These are phyloP conservation scores for Drosophila ogumai DNA, from an alignment of 1,140 invertebrate species.

Conservation along the genomic window DNA sequence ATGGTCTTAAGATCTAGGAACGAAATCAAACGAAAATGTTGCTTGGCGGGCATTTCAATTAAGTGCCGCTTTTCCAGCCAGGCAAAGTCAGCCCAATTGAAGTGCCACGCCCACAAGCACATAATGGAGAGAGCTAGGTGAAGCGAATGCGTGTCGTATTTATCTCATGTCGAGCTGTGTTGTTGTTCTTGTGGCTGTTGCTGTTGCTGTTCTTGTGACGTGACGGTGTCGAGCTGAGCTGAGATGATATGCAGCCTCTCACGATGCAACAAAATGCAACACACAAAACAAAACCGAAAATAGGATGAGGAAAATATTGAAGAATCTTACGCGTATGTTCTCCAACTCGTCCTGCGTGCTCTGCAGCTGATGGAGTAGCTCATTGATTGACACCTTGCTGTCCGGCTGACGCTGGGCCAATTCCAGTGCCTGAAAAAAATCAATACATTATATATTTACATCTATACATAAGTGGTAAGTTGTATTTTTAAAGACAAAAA, in stretches of 20 bases:
- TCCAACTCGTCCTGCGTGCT: slow-evolving; percentile 93
- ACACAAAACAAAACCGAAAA: slow-evolving; percentile 84
- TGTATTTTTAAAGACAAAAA: not conserved
- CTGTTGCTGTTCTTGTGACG: slow-evolving; percentile 17
- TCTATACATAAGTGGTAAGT: accelerated
- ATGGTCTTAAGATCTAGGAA: slow-evolving; percentile 64
- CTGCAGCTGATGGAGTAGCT: slow-evolving; percentile 91
- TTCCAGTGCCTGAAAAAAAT: slow-evolving; percentile 86
- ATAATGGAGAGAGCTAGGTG: slow-evolving; percentile 26
- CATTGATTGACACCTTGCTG: slow-evolving; percentile 89
- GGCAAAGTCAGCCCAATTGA: slow-evolving; percentile 73
- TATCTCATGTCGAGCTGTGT: slow-evolving; percentile 35
- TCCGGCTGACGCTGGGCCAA: slow-evolving; percentile 86
- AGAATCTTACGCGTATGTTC: slow-evolving; percentile 91
- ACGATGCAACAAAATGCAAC: slow-evolving; percentile 84
- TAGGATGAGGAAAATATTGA: slow-evolving; percentile 83
- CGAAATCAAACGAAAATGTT: slow-evolving; percentile 48
- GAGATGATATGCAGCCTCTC: slow-evolving; percentile 43
- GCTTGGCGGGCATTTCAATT: slow-evolving; percentile 67
- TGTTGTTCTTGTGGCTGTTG: slow-evolving; percentile 26
- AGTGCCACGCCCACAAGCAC: slow-evolving; percentile 50
- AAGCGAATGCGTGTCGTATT: slow-evolving; percentile 49
- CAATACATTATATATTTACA: not conserved
- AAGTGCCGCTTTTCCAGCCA: slow-evolving; percentile 71
- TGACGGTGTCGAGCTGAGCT: slow-evolving; percentile 25